Base-by-base conservation (phyloP, 2,888 invertebrate species). In the Lithophane leautieri region DNA sequence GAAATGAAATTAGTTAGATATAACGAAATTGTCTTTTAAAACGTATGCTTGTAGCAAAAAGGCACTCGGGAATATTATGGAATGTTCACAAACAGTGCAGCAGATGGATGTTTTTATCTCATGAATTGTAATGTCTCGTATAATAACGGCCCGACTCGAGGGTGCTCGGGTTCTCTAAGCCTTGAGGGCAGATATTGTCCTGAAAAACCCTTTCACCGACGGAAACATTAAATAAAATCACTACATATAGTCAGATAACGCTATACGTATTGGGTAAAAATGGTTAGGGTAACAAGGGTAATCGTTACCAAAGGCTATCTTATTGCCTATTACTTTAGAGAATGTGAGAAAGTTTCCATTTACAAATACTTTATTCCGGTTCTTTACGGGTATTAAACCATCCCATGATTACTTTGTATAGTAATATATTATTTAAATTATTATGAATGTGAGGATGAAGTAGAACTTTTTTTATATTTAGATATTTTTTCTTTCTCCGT, bases 201-300 rank as follows among this genome's bases (percentile, higher is more conserved):
- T 84, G 79, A 76, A 88, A 77, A 89, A 84, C 87, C 89, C 87
- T 88, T 90, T 87, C 58, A 65, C 81, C 73, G 82, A 81, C 85
- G 88, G 90, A 90, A 89, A 89, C 90, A 92, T 92, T 91, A 89
- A 89, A 91, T 90, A 89, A 89, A 91, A 87, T 84, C 84, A 78
- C 76, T 83, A 69, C n/a, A n/a, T 77, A 83, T 74, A 77, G 71
- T 73, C 73, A 76, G 88, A 89, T 90, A 91, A 90, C 82, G 73
- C 73, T 75, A 11, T 73, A 81, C 58, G 65, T 86, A 80, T 85
- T 79, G 83, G 81, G 86, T 83, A 84, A 83, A 88, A 86, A 88
- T 84, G 86, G 76, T 62, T 69, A 70, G 79, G 83, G 81, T 84
- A 87, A 82, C 84, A 82, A 66, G 75, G 70, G 63, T 78, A 73